phyloP scores from a whole-genome alignment of 2,888 invertebrate species.

The Parapristionchus giblindavisi region DNA sequence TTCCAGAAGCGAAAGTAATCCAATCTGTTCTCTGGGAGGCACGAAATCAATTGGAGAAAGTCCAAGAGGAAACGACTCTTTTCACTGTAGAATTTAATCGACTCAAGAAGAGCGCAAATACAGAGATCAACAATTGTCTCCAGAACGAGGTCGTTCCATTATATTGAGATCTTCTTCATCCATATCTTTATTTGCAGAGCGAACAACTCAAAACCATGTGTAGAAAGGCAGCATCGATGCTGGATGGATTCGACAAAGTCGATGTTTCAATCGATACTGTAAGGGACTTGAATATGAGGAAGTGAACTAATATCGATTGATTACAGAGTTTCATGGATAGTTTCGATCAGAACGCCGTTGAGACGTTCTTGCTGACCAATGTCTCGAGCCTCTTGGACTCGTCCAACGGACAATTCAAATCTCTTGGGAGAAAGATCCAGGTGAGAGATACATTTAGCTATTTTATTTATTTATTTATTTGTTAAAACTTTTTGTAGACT shows the following conservation, averaged over 20 bases:
- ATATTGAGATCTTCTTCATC: neutral
- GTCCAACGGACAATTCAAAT: slow-evolving; percentile 29
- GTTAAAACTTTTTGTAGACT: no score
- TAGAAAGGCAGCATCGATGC: slow-evolving; percentile 52
- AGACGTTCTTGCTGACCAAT: slow-evolving; percentile 32
- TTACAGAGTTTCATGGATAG: slow-evolving; percentile 34
- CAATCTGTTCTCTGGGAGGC: slow-evolving; percentile 30
- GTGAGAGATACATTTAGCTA: neutral
- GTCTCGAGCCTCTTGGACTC: slow-evolving; percentile 18
- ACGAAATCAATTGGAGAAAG: slow-evolving; percentile 8
- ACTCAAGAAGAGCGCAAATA: slow-evolving; percentile 53
- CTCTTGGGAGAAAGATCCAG: slow-evolving; percentile 19
- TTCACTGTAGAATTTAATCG: slow-evolving; percentile 52
- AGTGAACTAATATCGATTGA: neutral
- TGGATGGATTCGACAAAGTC: slow-evolving; percentile 52
- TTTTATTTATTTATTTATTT: neutral
- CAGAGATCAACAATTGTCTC: slow-evolving; percentile 45
- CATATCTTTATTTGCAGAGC: slow-evolving; percentile 41
- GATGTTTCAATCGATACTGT: slow-evolving; percentile 53
- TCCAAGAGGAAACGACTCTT: slow-evolving; percentile 26
- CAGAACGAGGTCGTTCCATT: slow-evolving; percentile 4
- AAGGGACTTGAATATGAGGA: neutral
- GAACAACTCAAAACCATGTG: slow-evolving; percentile 59
- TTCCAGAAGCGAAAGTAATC: slow-evolving; percentile 21
- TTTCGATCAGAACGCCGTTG: slow-evolving; percentile 28